Evolutionary conservation across 2,113 vertebrate genomes (phyloP).

Genomic region (Meles meles): DNA sequence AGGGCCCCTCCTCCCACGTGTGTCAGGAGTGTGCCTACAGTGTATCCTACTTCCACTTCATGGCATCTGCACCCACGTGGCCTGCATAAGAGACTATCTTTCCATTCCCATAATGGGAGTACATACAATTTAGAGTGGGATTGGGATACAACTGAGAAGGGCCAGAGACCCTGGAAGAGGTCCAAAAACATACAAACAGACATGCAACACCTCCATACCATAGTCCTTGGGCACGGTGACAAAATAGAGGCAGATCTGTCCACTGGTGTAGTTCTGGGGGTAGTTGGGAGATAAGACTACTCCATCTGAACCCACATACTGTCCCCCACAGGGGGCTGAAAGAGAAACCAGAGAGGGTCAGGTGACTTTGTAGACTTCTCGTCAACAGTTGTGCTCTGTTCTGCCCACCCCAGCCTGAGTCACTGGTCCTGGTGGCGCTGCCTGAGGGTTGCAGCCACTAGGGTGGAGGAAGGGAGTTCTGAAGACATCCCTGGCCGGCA

Average conservation of each 20-base stretch:
- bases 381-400: not conserved
- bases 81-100: not conserved
- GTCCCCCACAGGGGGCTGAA: slow-evolving; percentile 95
- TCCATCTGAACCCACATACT: slow-evolving; percentile 92
- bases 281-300: slow-evolving; percentile 96
- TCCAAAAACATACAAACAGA: not conserved
- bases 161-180: not conserved
- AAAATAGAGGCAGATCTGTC: slow-evolving; percentile 93
- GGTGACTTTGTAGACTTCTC: not conserved
- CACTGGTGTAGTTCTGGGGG: slow-evolving; percentile 95
- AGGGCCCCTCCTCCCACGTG: not conserved
- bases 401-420: not conserved
- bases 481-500: not conserved
- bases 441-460: not conserved
- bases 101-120: not conserved
- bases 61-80: not conserved
- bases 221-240: slow-evolving; percentile 95
- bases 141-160: not conserved
- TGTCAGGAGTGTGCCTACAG: not conserved
- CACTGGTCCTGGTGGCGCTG: not conserved
- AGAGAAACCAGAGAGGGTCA: not conserved
- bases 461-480: not conserved
- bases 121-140: not conserved
- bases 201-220: slow-evolving; percentile 80
- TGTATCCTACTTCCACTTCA: not conserved